A percentile compares a stretch with the other conserved stretches of the same genome.
phyloP scores from a whole-genome alignment of 2,797 vertebrate species.

The Diplodus puntazzo region DNA sequence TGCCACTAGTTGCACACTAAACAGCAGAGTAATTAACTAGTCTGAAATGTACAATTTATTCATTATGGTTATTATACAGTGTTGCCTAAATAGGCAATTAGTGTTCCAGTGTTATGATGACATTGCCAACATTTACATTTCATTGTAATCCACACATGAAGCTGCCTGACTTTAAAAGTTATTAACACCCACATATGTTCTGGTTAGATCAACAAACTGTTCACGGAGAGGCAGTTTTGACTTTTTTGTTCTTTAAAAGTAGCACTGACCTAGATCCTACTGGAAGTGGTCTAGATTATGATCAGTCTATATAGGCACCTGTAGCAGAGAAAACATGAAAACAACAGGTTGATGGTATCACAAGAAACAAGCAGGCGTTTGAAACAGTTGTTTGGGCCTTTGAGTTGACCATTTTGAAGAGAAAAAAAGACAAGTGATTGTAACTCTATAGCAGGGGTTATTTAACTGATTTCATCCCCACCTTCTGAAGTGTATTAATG shows the following conservation, averaged over 20 bases:
- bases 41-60: too few relatives aligned
- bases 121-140: background rate
- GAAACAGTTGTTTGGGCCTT: background rate
- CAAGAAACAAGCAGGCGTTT: slow-evolving; percentile 15
- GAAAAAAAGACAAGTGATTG: background rate
- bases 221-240: background rate
- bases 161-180: background rate
- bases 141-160: background rate
- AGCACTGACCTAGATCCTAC: slow-evolving; percentile 40
- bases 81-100: too few relatives aligned
- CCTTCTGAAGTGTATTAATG: background rate
- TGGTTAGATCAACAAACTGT: slow-evolving; percentile 1
- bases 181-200: background rate
- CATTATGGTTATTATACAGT: too few relatives aligned
- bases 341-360: background rate
- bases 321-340: background rate
- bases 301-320: slow-evolving; percentile 52
- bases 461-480: background rate
- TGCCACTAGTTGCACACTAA: too few relatives aligned
- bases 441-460: background rate
- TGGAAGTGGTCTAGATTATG: slow-evolving; percentile 29
- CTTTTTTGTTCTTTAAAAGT: slow-evolving; percentile 1
- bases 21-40: too few relatives aligned
- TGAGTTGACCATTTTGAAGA: background rate
- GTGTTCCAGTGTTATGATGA: too few relatives aligned